A percentile compares a stretch with the other conserved stretches of the same genome.
These are phyloP conservation scores for Pterois miles DNA, from an alignment of 2,797 vertebrate species.

Conservation along the genomic window DNA sequence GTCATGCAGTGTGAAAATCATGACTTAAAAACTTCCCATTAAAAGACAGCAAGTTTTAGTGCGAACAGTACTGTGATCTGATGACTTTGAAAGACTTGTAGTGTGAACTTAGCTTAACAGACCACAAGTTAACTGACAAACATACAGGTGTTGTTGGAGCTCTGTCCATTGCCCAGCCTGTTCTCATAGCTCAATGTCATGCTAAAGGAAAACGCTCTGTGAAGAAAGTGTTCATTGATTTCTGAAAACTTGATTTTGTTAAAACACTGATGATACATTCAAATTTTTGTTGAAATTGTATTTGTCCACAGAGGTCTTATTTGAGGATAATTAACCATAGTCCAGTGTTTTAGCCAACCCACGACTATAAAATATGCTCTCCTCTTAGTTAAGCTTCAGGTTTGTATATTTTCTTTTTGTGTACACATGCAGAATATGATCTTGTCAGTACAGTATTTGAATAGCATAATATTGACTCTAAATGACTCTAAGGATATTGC, in stretches of 20 bases:
- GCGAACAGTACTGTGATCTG: too few species aligned
- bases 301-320: neutral
- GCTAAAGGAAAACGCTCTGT: neutral
- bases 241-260: neutral
- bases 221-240: neutral
- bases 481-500: slow-evolving; percentile 4
- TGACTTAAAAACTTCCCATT: too few species aligned
- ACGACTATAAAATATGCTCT: neutral
- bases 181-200: neutral
- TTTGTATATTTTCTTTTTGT: slow-evolving; percentile 12
- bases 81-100: too few species aligned
- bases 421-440: slow-evolving; percentile 20
- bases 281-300: neutral
- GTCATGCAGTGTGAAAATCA: too few species aligned
- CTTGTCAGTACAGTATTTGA: slow-evolving; percentile 56
- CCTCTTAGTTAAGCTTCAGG: neutral
- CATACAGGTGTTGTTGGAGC: neutral
- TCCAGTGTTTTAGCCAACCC: neutral
- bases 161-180: neutral
- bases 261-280: neutral
- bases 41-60: too few species aligned
- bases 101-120: neutral
- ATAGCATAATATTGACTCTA: slow-evolving; percentile 53
- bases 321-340: neutral
- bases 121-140: neutral